Percentiles rank a stretch among this genome's conserved stretches.
These are phyloP conservation scores for Taenioides sp. DNA, from an alignment of 2,797 vertebrate genomes.

Conservation along the genomic window DNA sequence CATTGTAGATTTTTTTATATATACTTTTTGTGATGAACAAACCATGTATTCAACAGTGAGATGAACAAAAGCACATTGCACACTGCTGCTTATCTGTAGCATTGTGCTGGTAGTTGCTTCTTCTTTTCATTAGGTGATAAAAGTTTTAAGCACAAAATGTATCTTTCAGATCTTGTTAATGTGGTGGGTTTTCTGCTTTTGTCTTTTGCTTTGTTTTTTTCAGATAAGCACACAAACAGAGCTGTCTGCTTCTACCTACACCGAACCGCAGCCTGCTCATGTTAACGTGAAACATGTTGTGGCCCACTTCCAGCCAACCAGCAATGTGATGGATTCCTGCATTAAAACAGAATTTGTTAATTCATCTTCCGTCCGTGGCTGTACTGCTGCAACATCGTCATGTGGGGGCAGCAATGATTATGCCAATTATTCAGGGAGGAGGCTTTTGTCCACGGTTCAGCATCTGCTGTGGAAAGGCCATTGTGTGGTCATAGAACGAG, in stretches of 20 bases:
- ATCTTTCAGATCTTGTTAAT: background rate
- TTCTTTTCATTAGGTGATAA: conserved; percentile 51
- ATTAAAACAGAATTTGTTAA: background rate
- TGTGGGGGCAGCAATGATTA: conserved; percentile 41
- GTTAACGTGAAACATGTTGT: conserved; percentile 72
- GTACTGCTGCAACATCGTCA: conserved; percentile 21
- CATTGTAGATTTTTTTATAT: background rate
- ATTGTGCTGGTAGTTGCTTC: conserved; percentile 58
- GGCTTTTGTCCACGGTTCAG: conserved; percentile 29
- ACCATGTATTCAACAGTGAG: background rate
- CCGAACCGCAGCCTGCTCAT: conserved; percentile 47
- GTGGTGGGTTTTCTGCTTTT: background rate
- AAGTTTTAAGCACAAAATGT: background rate
- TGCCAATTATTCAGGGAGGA: background rate
- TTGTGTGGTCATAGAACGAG: conserved; percentile 61
- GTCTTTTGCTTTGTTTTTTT: conserved; percentile 12
- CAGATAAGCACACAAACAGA: conserved; percentile 54
- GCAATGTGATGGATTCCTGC: background rate
- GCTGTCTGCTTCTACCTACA: background rate
- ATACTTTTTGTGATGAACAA: background rate
- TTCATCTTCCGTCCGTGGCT: conserved; percentile 6
- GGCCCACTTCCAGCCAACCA: conserved; percentile 51
- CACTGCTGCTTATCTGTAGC: conserved; percentile 24
- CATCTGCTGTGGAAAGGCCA: conserved; percentile 54
- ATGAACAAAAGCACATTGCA: background rate